Base-by-base conservation (phyloP, 1,140 invertebrate genomes). In the silkworm (Bombyx mori) region DNA sequence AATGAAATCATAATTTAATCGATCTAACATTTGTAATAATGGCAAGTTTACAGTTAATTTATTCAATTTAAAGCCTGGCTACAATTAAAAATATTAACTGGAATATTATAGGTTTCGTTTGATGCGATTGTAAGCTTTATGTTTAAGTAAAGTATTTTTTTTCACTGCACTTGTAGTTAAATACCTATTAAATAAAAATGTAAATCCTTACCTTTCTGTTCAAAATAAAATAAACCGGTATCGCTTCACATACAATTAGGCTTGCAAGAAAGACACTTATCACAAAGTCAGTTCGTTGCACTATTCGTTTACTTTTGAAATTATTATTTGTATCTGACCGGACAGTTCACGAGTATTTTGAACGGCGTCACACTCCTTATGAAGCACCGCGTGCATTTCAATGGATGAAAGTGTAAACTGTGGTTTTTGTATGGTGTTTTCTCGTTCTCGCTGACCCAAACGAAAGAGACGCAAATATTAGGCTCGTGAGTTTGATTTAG, bases 391-490 rank as follows among this genome's bases (percentile, higher is more conserved):
- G 80, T 85, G 82, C 83, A 79, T 83, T 83, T 86, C 83, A 76
- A 81, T 76, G 74, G 82, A 85, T 81, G 83, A 86, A 86, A 83
- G 83, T 85, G 75, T 86, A 85, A 82, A 79, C 83, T 75, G 75
- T 75, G 79, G 77, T 86, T 86, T 86, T 86, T 86, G 83, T 86
- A 84, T 85, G 79, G 73, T 75, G 73, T 69, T 58, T 62, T 82
- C 83, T 86, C 80, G 71, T 61, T 85, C 63, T 51, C 55, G 60
- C 72, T 46, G 56, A 64, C 54, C 57, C 53, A 73, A 54, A 52
- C 26, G 61, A 76, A 85, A 72, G 76, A 69, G 73, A 79, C 81
- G 56, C 61, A 47, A 53, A 59, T 62, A 62, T 50, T 54, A 69
- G 66, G 62, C 63, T 68, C 65, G 69, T 72, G 68, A 78, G 73